Base-by-base conservation (phyloP, 1,140 invertebrate genomes). In the Drosophila fuyamai region DNA sequence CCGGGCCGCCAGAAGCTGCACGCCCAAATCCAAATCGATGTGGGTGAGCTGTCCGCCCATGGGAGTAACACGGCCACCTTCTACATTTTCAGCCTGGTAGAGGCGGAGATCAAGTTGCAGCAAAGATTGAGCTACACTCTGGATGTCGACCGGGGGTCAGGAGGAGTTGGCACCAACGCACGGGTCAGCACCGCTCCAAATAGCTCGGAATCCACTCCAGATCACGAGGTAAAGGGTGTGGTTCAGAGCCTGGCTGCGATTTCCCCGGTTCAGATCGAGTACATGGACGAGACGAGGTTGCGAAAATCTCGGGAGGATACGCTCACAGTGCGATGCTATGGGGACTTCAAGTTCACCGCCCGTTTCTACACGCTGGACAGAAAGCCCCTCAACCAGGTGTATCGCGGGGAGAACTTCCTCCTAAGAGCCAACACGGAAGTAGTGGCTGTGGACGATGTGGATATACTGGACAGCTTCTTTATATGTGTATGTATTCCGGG, bases 401-500 rank as follows among this genome's bases (percentile, higher is more conserved):
- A 92, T 66, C 77, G 80, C 0, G 90, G 92, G 9, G 92, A 92
- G 57, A 92, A 92, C 59, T 92, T 92, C 51, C 44, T 92, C 41
- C 74, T 92, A 36, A 77, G 92, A 1, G 81, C 90, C 50, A 89
- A 91, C 53, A 77, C 90, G 10, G 81, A 92, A 48, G 81, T 92
- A 13, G 35, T 84, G 59, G 61, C 90, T 23, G 46, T 58, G n/a
- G 76, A 83, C 12, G 83, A 92, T 43, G 57, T 92, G 48, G 92
- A 92, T 48, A 92, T 92, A 50, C 63, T 92, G 55, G 92, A 92
- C 35, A 92, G 81, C 46, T 92, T 92, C 76, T 92, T 92, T 73
- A 92, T 92, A 77, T 91, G 92, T 92, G 92, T 92, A 91, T 90
- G 92, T 84, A 23, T 18, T 13, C 3, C 7, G 9, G 8, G 16